Percentiles rank a stretch among this genome's conserved stretches.
Evolutionary conservation across 2,797 vertebrate species (phyloP).

Genomic region (Gambusia yucatana): DNA sequence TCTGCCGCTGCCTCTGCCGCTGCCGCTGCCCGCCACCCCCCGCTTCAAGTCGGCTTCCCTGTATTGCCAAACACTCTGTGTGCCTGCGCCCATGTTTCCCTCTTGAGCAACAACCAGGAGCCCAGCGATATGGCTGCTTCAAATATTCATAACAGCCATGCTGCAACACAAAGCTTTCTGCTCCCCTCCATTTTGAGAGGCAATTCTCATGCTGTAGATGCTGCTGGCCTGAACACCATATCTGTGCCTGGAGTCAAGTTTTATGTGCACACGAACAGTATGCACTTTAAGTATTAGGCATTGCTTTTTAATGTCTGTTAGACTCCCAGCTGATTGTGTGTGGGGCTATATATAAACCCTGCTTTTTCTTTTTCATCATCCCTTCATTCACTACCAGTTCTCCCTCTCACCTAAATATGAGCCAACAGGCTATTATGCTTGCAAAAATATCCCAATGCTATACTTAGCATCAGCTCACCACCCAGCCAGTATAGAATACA

Average conservation of each 20-base stretch:
- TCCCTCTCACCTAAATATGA: constrained; percentile 38
- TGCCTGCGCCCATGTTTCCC: constrained; percentile 61
- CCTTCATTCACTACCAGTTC: constrained; percentile 33
- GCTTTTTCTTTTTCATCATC: constrained; percentile 40
- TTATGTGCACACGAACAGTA: constrained; percentile 43
- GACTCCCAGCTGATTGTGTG: constrained; percentile 43
- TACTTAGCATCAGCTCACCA: constrained; percentile 37
- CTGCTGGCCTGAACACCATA: constrained; percentile 39
- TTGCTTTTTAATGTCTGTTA: constrained; percentile 38
- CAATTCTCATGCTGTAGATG: constrained; percentile 49
- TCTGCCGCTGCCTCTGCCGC: constrained; percentile 63
- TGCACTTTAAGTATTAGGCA: constrained; percentile 41
- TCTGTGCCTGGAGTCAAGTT: constrained; percentile 49
- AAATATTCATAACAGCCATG: constrained; percentile 76
- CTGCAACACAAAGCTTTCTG: constrained; percentile 53
- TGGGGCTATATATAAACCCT: constrained; percentile 66
- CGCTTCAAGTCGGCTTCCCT: constrained; percentile 42
- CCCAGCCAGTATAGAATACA: constrained; percentile 33
- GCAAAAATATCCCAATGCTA: constrained; percentile 41
- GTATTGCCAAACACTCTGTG: constrained; percentile 65
- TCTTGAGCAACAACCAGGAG: constrained; percentile 70
- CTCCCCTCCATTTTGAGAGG: constrained; percentile 76
- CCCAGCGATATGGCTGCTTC: constrained; percentile 70
- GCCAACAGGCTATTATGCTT: constrained; percentile 51
- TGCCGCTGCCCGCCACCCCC: constrained; percentile 57